phyloP scores from a whole-genome alignment of 2,797 vertebrate species.

The Intellagama lesueurii region DNA sequence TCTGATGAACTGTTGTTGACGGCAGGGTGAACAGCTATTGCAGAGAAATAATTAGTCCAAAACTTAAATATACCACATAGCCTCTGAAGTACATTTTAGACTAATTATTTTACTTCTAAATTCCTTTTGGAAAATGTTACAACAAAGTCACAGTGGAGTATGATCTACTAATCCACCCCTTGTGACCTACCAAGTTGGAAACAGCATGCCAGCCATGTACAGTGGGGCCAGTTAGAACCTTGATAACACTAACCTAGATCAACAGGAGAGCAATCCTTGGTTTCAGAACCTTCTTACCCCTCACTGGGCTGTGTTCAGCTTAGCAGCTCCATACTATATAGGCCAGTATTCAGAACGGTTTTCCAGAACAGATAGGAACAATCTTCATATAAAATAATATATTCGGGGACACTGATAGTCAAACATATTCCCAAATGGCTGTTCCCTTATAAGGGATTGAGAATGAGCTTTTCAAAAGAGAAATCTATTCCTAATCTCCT shows the following conservation, averaged over 20 bases:
- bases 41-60: neutral
- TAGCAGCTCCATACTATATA: neutral
- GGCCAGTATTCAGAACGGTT: neutral
- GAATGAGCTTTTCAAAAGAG: no score
- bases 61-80: neutral
- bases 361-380: neutral
- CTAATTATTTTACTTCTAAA: neutral
- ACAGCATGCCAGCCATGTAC: no score
- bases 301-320: neutral
- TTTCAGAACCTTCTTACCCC: no score
- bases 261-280: neutral
- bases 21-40: neutral
- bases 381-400: neutral
- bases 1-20: constrained; percentile 19
- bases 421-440: neutral
- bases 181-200: no score
- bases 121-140: neutral
- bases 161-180: no score
- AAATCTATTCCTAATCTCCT: no score
- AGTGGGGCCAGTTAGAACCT: neutral
- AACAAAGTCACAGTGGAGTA: neutral
- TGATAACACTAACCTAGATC: neutral
- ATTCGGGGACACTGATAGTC: neutral
- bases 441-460: neutral
- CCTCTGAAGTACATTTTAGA: neutral